Percentiles rank a stretch among this genome's conserved stretches.
phyloP scores from a whole-genome alignment of 2,113 vertebrate species.

The Apeltes quadracus region DNA sequence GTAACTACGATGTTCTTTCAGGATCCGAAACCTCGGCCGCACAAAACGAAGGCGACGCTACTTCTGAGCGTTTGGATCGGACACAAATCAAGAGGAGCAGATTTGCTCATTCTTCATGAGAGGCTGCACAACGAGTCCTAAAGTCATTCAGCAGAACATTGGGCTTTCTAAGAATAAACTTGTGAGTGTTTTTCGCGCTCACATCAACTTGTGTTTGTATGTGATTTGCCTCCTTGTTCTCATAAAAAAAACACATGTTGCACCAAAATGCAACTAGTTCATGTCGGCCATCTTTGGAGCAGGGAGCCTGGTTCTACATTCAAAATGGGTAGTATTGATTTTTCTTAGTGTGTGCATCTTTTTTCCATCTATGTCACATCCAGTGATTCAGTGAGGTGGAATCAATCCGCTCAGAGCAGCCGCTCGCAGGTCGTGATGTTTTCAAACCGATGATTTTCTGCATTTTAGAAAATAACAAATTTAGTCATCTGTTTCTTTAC shows the following conservation, averaged over 20 bases:
- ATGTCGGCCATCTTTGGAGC: conserved; percentile 43
- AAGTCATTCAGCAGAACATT: neutral
- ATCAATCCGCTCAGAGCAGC: conserved; percentile 51
- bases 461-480: neutral
- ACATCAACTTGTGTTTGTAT: neutral
- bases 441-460: conserved; percentile 5
- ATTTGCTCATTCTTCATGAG: neutral
- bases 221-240: conserved; percentile 22
- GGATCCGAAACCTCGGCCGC: neutral
- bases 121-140: neutral
- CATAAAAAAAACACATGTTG: neutral
- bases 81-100: neutral
- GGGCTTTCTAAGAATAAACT: neutral
- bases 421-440: conserved; percentile 5
- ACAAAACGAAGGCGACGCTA: neutral
- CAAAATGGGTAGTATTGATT: conserved; percentile 61
- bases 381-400: conserved; percentile 28
- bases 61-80: neutral
- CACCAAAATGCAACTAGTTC: conserved; percentile 3
- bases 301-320: conserved; percentile 19
- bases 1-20: too few species aligned
- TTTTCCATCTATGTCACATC: conserved; percentile 37
- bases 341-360: conserved; percentile 38
- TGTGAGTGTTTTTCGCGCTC: too few species aligned
- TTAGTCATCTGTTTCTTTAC: neutral